A percentile compares a stretch with the other conserved stretches of the same genome.
Conservation (phyloP, 2,888 invertebrate genomes). For the Caenorhabditis imperialis region DNA sequence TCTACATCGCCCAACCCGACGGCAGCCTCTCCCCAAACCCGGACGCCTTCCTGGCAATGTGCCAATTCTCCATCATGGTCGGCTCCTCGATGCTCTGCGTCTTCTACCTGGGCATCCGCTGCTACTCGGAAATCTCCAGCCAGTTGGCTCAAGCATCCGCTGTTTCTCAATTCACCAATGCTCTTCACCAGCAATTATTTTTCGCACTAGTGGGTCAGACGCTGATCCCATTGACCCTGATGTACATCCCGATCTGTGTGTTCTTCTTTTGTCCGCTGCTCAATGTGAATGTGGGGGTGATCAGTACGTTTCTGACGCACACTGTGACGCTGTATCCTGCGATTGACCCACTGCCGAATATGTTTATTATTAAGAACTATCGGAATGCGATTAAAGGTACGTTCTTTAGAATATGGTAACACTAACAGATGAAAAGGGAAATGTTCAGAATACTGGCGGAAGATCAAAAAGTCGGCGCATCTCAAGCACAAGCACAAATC, state of each 20-base stretch:
- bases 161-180: conserved; percentile 5
- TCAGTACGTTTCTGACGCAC: conserved; percentile 18
- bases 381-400: conserved; percentile 27
- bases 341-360: conserved; percentile 30
- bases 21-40: background rate
- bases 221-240: conserved; percentile 17
- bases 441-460: conserved; percentile 14
- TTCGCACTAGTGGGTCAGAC: conserved; percentile 33
- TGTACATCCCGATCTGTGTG: conserved; percentile 31
- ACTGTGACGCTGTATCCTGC: conserved; percentile 28
- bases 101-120: conserved; percentile 13
- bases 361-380: conserved; percentile 37
- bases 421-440: too few species aligned
- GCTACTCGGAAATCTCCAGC: conserved; percentile 14
- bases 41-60: conserved; percentile 13
- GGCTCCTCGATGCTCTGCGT: conserved; percentile 34
- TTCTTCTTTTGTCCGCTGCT: conserved; percentile 22
- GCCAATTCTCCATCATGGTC: conserved; percentile 30
- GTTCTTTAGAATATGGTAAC: background rate
- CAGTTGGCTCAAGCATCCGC: conserved; percentile 1
- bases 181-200: conserved; percentile 28
- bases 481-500: too few species aligned
- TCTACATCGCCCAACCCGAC: conserved; percentile 17
- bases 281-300: conserved; percentile 12
- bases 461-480: conserved; percentile 5